Evolutionary conservation across 2,113 vertebrate genomes (phyloP), one percentile per base, ranked within the genome.

Genomic region (Myrmecophaga tridactyla): DNA sequence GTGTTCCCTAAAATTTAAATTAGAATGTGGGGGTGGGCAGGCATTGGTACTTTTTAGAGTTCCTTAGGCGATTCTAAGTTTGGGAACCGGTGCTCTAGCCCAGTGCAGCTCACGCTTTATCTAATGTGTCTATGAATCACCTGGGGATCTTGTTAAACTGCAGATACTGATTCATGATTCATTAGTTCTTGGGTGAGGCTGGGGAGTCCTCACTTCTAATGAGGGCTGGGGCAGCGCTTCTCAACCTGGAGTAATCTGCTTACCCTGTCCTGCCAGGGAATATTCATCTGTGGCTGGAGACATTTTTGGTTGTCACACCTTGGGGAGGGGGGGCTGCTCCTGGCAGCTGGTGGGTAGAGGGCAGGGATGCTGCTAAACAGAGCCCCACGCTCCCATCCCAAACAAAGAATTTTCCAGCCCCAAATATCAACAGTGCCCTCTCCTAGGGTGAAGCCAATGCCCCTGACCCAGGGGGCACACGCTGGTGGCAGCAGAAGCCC

Each of bases 361-460:
- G 18, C 29, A 53, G 7, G 3, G n/a, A 46, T 84, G 39, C 51
- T 76, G 7, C 15, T 21, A 7, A 41, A 14, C 29, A 62, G 56
- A 2, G 18, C 11, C 48, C 11, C 0, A 25, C 36, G 27, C 27
- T n/a, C 21, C 53, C 14, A 48, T 11, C 39, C 67, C 4, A 18
- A 76, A 17, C 1, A 6, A 15, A 63, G 63, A 60, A 7, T 27
- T 23, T 75, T 48, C 46, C 82, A 41, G n/a, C 5, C 31, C 15
- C 63, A 51, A 12, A 36, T 18, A 7, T 53, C 63, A 60, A 0
- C 1, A 43, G 36, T 20, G 14, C 23, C 5, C n/a, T n/a, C n/a
- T n/a, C n/a, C n/a, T n/a, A 48, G 39, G 56, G n/a, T n/a, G 21
- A 70, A 58, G 27, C 18, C 3, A 12, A 43, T 27, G 36, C 1